Base-by-base conservation (phyloP, 2,888 invertebrate genomes). In the Omphaloscelis lunosa region DNA sequence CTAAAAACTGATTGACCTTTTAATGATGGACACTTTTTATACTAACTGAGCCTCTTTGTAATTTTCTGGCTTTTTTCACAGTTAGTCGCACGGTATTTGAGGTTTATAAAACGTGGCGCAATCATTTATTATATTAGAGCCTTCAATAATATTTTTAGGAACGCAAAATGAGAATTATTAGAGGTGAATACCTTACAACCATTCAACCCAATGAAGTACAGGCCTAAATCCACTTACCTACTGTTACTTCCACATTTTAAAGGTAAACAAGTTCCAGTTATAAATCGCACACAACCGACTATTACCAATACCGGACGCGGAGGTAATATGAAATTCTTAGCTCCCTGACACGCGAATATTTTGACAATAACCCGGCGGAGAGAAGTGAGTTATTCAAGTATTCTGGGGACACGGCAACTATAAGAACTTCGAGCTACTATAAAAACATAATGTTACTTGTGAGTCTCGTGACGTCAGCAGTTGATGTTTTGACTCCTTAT, bases 371-470 rank as follows among this genome's bases (percentile, higher is more conserved):
- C 72, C 72, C 66, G 58, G 58, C 53, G 39, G 39, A 63, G 66
- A 69, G 74, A 7, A 56, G 76, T 56, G 72, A 85, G 72, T 56
- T 86, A 83, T 86, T 90, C 84, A 79, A 72, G 84, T 86, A 92
- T 90, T 91, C 91, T 68, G 84, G 85, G 76, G 86, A 88, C 88
- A 90, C 83, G 81, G 82, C 86, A 87, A 90, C 88, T 89, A 91
- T 89, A 90, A 89, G 85, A 89, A 88, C 88, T 90, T 90, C 91
- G 83, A 83, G 85, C 70, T 77, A 86, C 87, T 90, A 90, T 92
- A 92, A 93, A 93, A 91, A 77, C 84, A 83, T 82, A 65, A 79
- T 88, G 88, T 86, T 85, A 85, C 85, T 85, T 87, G 86, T 74
- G 86, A 80, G 23, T 75, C 41, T 77, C 15, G 58, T 68, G 51